These are phyloP conservation scores for Tetramorium simillimum DNA, from an alignment of 1,140 invertebrate genomes.

Conservation along the genomic window DNA sequence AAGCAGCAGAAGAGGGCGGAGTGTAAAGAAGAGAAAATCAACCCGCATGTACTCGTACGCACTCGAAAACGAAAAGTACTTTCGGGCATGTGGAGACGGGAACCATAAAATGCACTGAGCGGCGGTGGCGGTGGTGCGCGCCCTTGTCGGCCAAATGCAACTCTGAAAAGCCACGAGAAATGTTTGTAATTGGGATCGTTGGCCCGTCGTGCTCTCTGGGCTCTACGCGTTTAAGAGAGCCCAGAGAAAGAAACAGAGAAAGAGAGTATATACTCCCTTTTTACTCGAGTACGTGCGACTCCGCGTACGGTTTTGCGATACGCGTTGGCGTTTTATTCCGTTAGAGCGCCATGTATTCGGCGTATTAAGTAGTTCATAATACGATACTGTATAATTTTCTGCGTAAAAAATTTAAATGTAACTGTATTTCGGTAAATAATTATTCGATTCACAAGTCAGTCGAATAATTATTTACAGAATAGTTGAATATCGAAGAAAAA, in stretches of 20 bases:
- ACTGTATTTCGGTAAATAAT: background rate
- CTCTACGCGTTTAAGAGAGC: constrained; percentile 57
- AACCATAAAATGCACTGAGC: constrained; percentile 68
- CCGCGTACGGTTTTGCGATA: constrained; percentile 45
- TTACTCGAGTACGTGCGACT: constrained; percentile 44
- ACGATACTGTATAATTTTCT: background rate
- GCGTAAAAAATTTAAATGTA: background rate
- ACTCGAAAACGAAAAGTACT: constrained; percentile 79
- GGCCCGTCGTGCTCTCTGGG: constrained; percentile 67
- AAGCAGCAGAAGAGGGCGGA: constrained; percentile 4
- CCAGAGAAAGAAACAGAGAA: constrained; percentile 26
- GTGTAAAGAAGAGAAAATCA: constrained; percentile 71
- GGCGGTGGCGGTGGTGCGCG: constrained; percentile 35
- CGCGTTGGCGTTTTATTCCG: constrained; percentile 23
- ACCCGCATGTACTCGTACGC: constrained; percentile 76
- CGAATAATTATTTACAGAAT: too few relatives aligned
- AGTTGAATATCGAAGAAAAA: background rate
- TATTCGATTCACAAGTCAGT: background rate
- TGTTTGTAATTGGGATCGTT: constrained; percentile 84
- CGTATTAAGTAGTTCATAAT: background rate
- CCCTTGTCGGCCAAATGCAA: constrained; percentile 75
- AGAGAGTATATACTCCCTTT: constrained; percentile 61
- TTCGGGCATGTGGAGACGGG: constrained; percentile 72
- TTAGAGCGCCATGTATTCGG: background rate
- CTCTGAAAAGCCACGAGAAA: constrained; percentile 79